Evolutionary conservation across 2,797 vertebrate genomes (phyloP).

Genomic region (Scarus forsteni): DNA sequence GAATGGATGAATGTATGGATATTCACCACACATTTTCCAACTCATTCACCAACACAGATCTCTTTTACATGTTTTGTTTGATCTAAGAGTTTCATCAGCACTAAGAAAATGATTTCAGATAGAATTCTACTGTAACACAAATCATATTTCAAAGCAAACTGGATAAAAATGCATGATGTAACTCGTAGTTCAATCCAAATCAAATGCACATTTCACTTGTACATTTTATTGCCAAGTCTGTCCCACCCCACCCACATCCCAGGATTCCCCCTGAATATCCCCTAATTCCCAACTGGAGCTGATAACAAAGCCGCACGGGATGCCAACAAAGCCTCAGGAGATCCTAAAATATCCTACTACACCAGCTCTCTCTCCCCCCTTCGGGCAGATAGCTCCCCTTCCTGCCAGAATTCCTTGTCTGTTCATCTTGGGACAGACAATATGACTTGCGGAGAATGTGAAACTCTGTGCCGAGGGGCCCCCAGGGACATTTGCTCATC

Average conservation of each 20-base stretch:
- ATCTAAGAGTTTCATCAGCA: conserved; percentile 7
- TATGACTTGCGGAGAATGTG: conserved; percentile 67
- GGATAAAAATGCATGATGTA: conserved; percentile 17
- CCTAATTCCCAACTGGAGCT: conserved; percentile 64
- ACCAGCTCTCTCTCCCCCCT: conserved; percentile 47
- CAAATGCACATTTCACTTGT: conserved; percentile 54
- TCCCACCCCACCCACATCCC: conserved; percentile 39
- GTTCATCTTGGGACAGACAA: conserved; percentile 74
- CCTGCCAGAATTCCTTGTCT: conserved; percentile 69
- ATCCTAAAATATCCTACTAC: conserved; percentile 68
- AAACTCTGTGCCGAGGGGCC: conserved; percentile 68
- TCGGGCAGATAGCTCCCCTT: conserved; percentile 60
- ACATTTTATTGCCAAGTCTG: conserved; percentile 37
- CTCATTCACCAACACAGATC: background rate
- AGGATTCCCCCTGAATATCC: conserved; percentile 63
- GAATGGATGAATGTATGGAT: no score
- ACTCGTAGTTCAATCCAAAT: conserved; percentile 51
- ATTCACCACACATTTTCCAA: no score
- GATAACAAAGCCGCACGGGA: conserved; percentile 69
- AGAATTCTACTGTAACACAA: conserved; percentile 33
- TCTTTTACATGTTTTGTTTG: background rate
- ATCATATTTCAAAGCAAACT: conserved; percentile 27
- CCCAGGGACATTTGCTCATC: conserved; percentile 68
- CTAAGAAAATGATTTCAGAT: background rate
- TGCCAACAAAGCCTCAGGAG: conserved; percentile 75